These are phyloP conservation scores for Chelon auratus DNA, from an alignment of 2,797 vertebrate genomes.

Conservation along the genomic window DNA sequence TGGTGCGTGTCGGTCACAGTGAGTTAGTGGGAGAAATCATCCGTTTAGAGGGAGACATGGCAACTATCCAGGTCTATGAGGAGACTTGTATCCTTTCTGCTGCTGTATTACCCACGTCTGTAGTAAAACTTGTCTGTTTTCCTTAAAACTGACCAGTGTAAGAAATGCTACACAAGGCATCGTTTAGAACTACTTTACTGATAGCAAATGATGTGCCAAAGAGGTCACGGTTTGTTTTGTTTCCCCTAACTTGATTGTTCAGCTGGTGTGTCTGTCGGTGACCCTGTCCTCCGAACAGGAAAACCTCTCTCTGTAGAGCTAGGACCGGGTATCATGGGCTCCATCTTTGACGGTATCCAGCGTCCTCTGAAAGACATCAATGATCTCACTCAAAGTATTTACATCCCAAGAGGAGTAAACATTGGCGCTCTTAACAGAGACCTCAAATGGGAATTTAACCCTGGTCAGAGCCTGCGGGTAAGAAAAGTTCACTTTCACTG, in stretches of 20 bases:
- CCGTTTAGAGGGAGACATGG: constrained; percentile 97
- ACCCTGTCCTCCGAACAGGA: constrained; percentile 97
- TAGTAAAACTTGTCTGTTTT: neutral
- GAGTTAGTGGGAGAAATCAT: constrained; percentile 99
- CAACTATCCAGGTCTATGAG: constrained; percentile 98
- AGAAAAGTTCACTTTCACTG: constrained; percentile 37
- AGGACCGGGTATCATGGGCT: constrained; percentile 98
- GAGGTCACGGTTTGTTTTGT: constrained; percentile 21
- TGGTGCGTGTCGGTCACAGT: constrained; percentile 97
- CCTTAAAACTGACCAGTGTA: neutral
- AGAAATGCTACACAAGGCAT: neutral
- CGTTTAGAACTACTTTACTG: neutral
- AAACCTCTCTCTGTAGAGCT: constrained; percentile 98
- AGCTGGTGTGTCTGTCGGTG: constrained; percentile 98
- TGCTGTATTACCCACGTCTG: neutral
- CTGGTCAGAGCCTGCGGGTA: constrained; percentile 91
- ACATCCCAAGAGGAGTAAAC: constrained; percentile 98
- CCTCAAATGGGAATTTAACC: constrained; percentile 95
- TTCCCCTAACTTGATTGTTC: constrained; percentile 81
- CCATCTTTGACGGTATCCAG: constrained; percentile 99
- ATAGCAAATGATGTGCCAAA: neutral
- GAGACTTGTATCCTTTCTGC: constrained; percentile 97
- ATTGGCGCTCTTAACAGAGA: constrained; percentile 94
- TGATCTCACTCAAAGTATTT: constrained; percentile 94
- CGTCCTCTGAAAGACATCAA: constrained; percentile 97